phyloP scores from a whole-genome alignment of 2,113 vertebrate species.

The Heloderma charlesbogerti region DNA sequence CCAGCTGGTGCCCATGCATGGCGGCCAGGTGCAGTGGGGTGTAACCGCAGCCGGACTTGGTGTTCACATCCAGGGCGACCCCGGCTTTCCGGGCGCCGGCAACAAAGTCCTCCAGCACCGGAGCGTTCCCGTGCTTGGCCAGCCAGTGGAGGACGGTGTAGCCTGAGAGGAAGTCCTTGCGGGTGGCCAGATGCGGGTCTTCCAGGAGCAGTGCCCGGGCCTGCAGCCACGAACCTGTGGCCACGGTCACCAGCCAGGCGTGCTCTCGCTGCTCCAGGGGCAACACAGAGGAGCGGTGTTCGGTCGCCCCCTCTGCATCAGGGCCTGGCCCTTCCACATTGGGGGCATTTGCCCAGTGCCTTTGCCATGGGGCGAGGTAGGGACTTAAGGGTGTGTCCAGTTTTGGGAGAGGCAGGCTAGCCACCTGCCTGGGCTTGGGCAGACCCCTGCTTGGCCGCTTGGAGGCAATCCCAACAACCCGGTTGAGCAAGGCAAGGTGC shows the following conservation, averaged over 20 bases:
- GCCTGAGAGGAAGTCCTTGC: slow-evolving; percentile 90
- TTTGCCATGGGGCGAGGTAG: no score
- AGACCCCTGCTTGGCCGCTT: slow-evolving; percentile 33
- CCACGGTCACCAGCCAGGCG: slow-evolving; percentile 88
- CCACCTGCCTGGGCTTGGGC: slow-evolving; percentile 60
- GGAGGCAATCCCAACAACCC: not conserved
- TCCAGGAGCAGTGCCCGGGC: slow-evolving; percentile 85
- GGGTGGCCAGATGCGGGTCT: slow-evolving; percentile 84
- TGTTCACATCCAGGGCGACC: slow-evolving; percentile 82
- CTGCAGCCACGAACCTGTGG: slow-evolving; percentile 83
- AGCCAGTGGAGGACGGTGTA: slow-evolving; percentile 95
- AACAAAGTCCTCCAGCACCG: slow-evolving; percentile 87
- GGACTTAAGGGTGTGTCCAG: slow-evolving; percentile 67
- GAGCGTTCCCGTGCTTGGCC: slow-evolving; percentile 88
- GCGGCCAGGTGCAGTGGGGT: slow-evolving; percentile 92
- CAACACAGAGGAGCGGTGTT: slow-evolving; percentile 69
- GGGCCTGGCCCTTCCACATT: not conserved
- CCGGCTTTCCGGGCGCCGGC: slow-evolving; percentile 75
- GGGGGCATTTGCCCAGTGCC: not conserved
- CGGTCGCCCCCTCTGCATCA: slow-evolving; percentile 6
- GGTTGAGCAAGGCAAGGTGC: slow-evolving; percentile 17
- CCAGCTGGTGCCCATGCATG: slow-evolving; percentile 86
- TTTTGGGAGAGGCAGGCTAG: slow-evolving; percentile 73
- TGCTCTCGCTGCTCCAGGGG: slow-evolving; percentile 88
- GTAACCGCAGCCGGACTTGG: slow-evolving; percentile 85